Evolutionary conservation across 2,797 vertebrate genomes (phyloP).

Genomic region (Pangasius djambal): DNA sequence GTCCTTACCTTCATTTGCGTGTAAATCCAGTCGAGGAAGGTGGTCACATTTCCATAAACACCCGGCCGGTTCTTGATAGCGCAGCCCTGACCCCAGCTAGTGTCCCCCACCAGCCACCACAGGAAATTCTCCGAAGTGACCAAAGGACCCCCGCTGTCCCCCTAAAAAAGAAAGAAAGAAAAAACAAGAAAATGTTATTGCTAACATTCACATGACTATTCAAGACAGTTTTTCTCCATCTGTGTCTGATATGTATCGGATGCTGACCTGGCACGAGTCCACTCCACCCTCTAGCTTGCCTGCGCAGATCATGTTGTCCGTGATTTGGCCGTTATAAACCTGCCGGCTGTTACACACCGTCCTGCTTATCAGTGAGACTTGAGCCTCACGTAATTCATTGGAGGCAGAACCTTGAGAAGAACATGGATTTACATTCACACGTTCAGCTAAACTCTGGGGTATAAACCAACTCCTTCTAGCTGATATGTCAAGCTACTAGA

Average conservation of each 20-base stretch:
- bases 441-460: background rate
- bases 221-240: background rate
- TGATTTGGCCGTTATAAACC: conserved; percentile 75
- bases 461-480: too few species aligned
- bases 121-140: conserved; percentile 71
- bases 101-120: conserved; percentile 93
- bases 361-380: conserved; percentile 77
- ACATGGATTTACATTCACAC: background rate
- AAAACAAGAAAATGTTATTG: background rate
- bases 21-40: conserved; percentile 85
- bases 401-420: conserved; percentile 63
- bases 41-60: conserved; percentile 85
- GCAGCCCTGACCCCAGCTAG: conserved; percentile 90
- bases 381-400: conserved; percentile 65
- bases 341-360: conserved; percentile 71
- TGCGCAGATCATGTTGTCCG: conserved; percentile 87
- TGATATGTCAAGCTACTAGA: too few species aligned
- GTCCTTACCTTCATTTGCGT: conserved; percentile 72
- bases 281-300: conserved; percentile 79
- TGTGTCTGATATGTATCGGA: background rate
- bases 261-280: conserved; percentile 89
- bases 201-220: background rate
- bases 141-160: conserved; percentile 93
- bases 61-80: conserved; percentile 81
- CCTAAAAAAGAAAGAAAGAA: conserved; percentile 69